Percentiles rank a stretch among this genome's conserved stretches.
These are phyloP conservation scores for Nephrotoma guestfalica DNA, from an alignment of 2,888 invertebrate genomes.

Conservation along the genomic window DNA sequence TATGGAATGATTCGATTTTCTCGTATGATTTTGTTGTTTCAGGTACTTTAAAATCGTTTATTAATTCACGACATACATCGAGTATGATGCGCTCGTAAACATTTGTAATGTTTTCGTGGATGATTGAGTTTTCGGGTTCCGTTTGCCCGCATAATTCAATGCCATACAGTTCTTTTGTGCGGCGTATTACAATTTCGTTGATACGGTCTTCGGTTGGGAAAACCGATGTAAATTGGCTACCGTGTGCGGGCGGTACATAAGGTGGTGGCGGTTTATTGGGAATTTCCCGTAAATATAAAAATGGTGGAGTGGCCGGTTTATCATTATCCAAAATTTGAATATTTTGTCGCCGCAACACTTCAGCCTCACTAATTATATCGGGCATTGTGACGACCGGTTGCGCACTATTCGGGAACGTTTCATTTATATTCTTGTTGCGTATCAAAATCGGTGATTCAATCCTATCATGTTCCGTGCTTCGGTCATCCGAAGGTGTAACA, in stretches of 20 bases:
- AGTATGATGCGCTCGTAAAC: constrained; percentile 43
- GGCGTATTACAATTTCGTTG: constrained; percentile 22
- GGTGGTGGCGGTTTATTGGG: constrained; percentile 65
- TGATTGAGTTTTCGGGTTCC: constrained; percentile 17
- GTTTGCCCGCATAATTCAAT: background rate
- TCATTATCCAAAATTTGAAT: background rate
- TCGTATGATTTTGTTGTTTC: constrained; percentile 17
- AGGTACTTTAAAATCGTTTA: constrained; percentile 35
- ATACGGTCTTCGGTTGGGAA: constrained; percentile 26
- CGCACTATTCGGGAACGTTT: background rate
- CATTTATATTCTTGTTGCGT: constrained; percentile 5
- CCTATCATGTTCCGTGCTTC: background rate
- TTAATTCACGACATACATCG: constrained; percentile 45
- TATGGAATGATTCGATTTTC: constrained; percentile 14
- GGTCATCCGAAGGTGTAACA: background rate
- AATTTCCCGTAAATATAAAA: constrained; percentile 40
- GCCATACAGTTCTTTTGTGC: constrained; percentile 22
- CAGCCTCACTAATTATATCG: constrained; percentile 38
- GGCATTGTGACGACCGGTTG: constrained; percentile 17
- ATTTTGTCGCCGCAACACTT: constrained; percentile 41
- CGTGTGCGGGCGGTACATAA: constrained; percentile 46
- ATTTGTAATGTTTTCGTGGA: constrained; percentile 28
- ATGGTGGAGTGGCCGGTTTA: background rate
- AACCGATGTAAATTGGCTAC: constrained; percentile 27
- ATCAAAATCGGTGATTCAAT: background rate